Conservation (phyloP, 2,113 vertebrate species). For the Lagopus muta region DNA sequence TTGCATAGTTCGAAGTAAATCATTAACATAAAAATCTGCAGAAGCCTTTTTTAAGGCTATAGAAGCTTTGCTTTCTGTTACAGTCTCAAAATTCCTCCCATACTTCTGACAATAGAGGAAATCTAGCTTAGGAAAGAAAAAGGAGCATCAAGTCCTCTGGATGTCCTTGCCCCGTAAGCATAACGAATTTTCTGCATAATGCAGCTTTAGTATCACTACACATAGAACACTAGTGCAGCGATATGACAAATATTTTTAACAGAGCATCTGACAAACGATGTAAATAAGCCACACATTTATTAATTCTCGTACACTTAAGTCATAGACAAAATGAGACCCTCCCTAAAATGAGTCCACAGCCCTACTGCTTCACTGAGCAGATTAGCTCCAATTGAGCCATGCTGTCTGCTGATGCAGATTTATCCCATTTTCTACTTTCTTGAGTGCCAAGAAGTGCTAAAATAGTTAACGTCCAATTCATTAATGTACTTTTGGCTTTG, state of each 20-base stretch:
- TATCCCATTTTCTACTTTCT: not conserved
- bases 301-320: not conserved
- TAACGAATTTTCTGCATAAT: not conserved
- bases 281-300: not conserved
- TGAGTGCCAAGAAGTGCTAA: not conserved
- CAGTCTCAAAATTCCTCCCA: not conserved
- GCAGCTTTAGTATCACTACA: not conserved
- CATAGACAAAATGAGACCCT: not conserved
- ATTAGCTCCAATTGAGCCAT: not conserved
- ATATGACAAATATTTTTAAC: constrained; percentile 26
- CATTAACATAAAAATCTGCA: not conserved
- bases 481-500: not conserved
- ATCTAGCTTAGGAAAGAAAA: not conserved
- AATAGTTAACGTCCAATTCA: not conserved
- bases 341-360: not conserved
- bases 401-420: not conserved
- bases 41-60: not conserved
- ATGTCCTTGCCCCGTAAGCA: not conserved
- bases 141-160: not conserved
- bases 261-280: constrained; percentile 12
- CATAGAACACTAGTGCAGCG: constrained; percentile 9
- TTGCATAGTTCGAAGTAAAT: not conserved
- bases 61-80: not conserved
- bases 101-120: not conserved
- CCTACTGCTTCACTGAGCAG: not conserved